These are phyloP conservation scores for Machimus rusticus DNA, from an alignment of 2,888 invertebrate genomes.

Conservation along the genomic window DNA sequence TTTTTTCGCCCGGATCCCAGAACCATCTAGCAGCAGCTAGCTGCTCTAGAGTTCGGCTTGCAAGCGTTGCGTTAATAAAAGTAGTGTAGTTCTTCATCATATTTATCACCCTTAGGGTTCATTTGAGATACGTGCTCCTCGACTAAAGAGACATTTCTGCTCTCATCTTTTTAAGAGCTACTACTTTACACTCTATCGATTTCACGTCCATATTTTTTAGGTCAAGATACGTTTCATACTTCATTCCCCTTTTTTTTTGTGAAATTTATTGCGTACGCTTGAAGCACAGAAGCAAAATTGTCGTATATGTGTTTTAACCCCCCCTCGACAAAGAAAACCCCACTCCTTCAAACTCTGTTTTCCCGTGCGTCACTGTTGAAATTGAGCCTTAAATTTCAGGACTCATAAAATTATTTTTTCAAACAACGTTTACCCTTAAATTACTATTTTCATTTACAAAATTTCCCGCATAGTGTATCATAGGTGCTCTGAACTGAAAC, in stretches of 20 bases:
- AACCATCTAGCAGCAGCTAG: neutral
- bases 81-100: constrained; percentile 46
- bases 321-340: neutral
- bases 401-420: neutral
- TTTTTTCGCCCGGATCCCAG: neutral
- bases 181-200: constrained; percentile 20
- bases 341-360: neutral
- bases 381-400: neutral
- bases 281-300: neutral
- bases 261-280: constrained; percentile 27
- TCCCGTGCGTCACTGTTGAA: neutral
- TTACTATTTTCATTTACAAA: neutral
- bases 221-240: neutral
- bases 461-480: neutral
- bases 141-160: constrained; percentile 35
- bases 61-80: constrained; percentile 22
- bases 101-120: constrained; percentile 45
- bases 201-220: constrained; percentile 30
- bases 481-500: neutral
- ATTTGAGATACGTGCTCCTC: constrained; percentile 37
- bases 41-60: neutral
- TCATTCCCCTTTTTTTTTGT: neutral
- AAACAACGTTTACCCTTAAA: neutral
- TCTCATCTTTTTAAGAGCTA: neutral
- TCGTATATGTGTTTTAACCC: neutral